A percentile compares a stretch with the other conserved stretches of the same genome.
phyloP scores from a whole-genome alignment of 2,888 invertebrate genomes.

The Liposcelis brunnea region DNA sequence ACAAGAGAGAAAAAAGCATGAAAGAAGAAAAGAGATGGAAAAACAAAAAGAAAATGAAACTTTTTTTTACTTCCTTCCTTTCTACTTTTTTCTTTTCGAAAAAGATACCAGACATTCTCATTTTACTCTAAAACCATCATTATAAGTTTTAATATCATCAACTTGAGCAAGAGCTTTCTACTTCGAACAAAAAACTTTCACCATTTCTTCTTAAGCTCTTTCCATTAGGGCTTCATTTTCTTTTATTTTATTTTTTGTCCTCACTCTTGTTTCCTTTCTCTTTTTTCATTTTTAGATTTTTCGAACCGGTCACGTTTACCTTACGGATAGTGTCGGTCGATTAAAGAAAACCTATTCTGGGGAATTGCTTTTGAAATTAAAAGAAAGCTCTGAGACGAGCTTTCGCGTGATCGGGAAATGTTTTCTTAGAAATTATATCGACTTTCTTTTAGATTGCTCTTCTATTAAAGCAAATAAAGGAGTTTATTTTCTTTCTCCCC shows the following conservation, averaged over 20 bases:
- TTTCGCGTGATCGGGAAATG: too few relatives aligned
- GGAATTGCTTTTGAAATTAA: too few relatives aligned
- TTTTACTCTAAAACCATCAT: conserved; percentile 9
- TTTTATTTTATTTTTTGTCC: conserved; percentile 6
- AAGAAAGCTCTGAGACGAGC: too few relatives aligned
- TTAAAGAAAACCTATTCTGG: too few relatives aligned
- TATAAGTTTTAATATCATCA: conserved; percentile 9
- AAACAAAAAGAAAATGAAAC: background rate
- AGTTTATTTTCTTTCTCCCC: background rate
- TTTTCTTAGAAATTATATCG: too few relatives aligned
- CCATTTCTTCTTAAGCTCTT: conserved; percentile 7
- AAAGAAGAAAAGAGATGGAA: background rate
- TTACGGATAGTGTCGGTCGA: too few relatives aligned
- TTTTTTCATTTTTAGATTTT: too few relatives aligned
- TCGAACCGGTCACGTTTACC: too few relatives aligned
- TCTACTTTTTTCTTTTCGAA: too few relatives aligned
- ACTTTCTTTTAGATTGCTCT: too few relatives aligned
- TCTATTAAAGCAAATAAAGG: conserved; percentile 5
- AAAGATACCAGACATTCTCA: conserved; percentile 1
- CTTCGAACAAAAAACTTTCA: conserved; percentile 1
- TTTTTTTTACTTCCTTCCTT: too few relatives aligned
- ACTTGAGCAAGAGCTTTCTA: conserved; percentile 5
- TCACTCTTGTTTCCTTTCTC: background rate
- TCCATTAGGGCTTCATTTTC: conserved; percentile 4
- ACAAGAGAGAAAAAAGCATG: background rate